phyloP scores from a whole-genome alignment of 2,888 invertebrate genomes.

The Encarsia formosa region DNA sequence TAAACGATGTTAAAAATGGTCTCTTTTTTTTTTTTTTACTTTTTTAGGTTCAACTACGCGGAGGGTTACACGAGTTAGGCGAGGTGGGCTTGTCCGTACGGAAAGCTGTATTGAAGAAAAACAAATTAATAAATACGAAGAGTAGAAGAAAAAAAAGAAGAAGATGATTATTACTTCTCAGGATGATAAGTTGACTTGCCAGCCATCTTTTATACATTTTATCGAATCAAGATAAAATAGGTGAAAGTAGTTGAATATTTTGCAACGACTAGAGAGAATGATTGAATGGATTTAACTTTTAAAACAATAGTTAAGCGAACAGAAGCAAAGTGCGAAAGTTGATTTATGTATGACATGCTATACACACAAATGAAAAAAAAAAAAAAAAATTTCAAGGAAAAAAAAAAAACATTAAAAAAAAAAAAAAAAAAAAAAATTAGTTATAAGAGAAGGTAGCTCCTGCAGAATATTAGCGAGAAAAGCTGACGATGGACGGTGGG shows the following conservation, averaged over 20 bases:
- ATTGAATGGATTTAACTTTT: constrained; percentile 30
- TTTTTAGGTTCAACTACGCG: constrained; percentile 46
- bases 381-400: constrained; percentile 16
- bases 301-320: constrained; percentile 24
- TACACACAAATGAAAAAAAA: constrained; percentile 25
- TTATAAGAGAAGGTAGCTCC: constrained; percentile 17
- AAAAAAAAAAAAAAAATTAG: constrained; percentile 15
- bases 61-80: constrained; percentile 48
- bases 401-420: constrained; percentile 25
- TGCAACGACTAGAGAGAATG: constrained; percentile 50
- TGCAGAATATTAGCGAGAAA: too few species aligned
- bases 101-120: constrained; percentile 35
- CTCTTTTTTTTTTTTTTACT: constrained; percentile 24
- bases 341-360: constrained; percentile 28
- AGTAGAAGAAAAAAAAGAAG: constrained; percentile 33
- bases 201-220: constrained; percentile 52
- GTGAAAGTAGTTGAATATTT: constrained; percentile 51
- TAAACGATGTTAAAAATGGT: constrained; percentile 19
- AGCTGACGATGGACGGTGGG: constrained; percentile 37
- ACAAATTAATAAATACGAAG: constrained; percentile 21
- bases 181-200: constrained; percentile 50
- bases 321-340: constrained; percentile 29
- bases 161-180: constrained; percentile 46
- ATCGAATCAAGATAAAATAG: constrained; percentile 46
- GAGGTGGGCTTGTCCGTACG: constrained; percentile 42